Percentiles rank a stretch among this genome's conserved stretches.
phyloP scores from a whole-genome alignment of 2,797 vertebrate species.

The Arrhamphus sclerolepis region DNA sequence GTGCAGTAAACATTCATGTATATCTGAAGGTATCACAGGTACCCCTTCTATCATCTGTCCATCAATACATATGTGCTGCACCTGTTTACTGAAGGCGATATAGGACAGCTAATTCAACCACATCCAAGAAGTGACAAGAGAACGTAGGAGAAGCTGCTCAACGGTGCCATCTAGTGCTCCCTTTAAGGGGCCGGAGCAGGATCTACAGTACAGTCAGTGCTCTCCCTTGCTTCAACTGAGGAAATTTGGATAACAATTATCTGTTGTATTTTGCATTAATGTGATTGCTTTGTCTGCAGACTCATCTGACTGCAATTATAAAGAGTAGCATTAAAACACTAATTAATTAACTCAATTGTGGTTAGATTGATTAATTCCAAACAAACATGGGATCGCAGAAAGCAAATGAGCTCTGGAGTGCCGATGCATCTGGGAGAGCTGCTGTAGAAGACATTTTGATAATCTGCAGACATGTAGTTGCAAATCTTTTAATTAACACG shows the following conservation, averaged over 20 bases:
- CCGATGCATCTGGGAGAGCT: constrained; percentile 81
- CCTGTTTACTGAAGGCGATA: constrained; percentile 59
- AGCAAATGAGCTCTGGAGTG: constrained; percentile 83
- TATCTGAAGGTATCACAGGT: constrained; percentile 55
- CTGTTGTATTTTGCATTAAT: constrained; percentile 82
- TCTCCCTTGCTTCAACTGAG: constrained; percentile 52
- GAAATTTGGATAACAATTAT: constrained; percentile 82
- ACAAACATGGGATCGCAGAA: constrained; percentile 83
- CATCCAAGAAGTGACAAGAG: constrained; percentile 57
- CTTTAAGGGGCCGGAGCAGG: neutral
- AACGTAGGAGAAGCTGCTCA: constrained; percentile 73
- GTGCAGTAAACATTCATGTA: constrained; percentile 57
- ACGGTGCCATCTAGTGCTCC: constrained; percentile 83
- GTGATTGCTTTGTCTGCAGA: constrained; percentile 82
- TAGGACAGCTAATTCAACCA: constrained; percentile 72
- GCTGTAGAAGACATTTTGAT: constrained; percentile 81
- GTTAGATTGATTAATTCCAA: constrained; percentile 82
- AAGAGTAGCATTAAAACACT: constrained; percentile 85
- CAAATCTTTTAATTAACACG: constrained; percentile 85
- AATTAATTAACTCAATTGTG: constrained; percentile 86
- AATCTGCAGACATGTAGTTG: constrained; percentile 84
- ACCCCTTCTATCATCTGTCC: constrained; percentile 56
- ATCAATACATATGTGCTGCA: constrained; percentile 60
- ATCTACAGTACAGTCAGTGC: constrained; percentile 34
- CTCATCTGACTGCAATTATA: constrained; percentile 84